A percentile compares a stretch with the other conserved stretches of the same genome.
phyloP scores from a whole-genome alignment of 2,797 vertebrate genomes.

The Todus mexicanus region DNA sequence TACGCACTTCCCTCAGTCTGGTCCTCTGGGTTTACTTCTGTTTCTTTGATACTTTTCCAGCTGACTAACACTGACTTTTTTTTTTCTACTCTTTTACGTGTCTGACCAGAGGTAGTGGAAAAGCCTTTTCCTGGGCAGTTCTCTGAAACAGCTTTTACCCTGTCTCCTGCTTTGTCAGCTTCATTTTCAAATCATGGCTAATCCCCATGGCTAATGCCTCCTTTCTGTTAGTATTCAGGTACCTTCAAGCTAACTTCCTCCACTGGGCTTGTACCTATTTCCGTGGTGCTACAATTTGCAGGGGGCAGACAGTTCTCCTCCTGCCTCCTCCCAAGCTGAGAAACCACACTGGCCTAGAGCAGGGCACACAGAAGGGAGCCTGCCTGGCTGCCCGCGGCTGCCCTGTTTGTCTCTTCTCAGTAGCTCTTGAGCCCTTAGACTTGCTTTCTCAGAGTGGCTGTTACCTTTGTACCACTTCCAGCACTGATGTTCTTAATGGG shows the following conservation, averaged over 20 bases:
- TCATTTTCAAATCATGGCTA: neutral
- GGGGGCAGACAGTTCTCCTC: neutral
- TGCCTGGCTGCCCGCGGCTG: fast-evolving
- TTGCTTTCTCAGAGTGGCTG: neutral
- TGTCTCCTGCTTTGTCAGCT: neutral
- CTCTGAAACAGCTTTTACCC: neutral
- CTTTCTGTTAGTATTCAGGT: neutral
- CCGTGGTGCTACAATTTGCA: neutral
- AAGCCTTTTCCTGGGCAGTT: neutral
- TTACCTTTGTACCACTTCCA: neutral
- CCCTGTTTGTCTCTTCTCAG: neutral
- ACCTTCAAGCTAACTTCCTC: neutral
- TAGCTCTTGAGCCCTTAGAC: neutral
- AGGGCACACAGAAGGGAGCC: neutral
- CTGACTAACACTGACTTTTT: neutral
- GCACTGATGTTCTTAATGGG: neutral
- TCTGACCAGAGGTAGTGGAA: neutral
- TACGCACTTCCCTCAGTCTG: neutral
- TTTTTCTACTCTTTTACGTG: neutral
- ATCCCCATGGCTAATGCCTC: neutral
- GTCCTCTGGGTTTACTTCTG: neutral
- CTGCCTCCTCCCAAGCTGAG: neutral
- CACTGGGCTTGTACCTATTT: neutral
- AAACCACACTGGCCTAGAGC: neutral
- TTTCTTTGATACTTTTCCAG: neutral